A percentile compares a stretch with the other conserved stretches of the same genome.
Conservation (phyloP, 2,797 vertebrate species). For the Diplodus puntazzo region DNA sequence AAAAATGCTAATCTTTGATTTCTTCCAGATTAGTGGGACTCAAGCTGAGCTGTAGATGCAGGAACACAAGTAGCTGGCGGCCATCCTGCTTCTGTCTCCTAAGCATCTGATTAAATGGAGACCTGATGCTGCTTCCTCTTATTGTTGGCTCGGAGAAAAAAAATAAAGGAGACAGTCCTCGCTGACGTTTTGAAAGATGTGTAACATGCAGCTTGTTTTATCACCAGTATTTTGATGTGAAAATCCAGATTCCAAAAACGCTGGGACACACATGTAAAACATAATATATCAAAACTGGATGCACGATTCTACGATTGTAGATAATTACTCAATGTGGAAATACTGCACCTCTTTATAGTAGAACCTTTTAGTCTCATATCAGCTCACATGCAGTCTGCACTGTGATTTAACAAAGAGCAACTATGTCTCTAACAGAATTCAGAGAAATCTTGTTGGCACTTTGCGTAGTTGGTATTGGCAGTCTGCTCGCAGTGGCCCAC, state of each 20-base stretch:
- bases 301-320: background rate
- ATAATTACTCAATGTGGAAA: background rate
- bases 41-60: constrained; percentile 73
- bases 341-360: background rate
- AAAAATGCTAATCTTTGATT: constrained; percentile 85
- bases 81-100: constrained; percentile 66
- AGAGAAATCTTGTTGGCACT: constrained; percentile 35
- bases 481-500: constrained; percentile 13
- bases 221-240: constrained; percentile 30
- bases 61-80: constrained; percentile 74
- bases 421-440: constrained; percentile 27
- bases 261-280: too few species aligned
- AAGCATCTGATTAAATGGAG: constrained; percentile 75
- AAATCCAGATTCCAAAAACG: too few species aligned
- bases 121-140: constrained; percentile 57
- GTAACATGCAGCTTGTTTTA: constrained; percentile 36
- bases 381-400: constrained; percentile 1
- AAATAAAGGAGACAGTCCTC: constrained; percentile 19
- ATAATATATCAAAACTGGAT: too few species aligned
- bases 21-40: constrained; percentile 81
- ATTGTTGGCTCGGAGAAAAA: constrained; percentile 59
- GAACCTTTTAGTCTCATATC: constrained; percentile 10
- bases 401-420: constrained; percentile 30
- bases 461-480: constrained; percentile 27
- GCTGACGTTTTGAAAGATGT: constrained; percentile 43